Percentiles rank a stretch among this genome's conserved stretches.
Evolutionary conservation across 2,797 vertebrate genomes (phyloP).

Genomic region (Peromyscus melanophrys): DNA sequence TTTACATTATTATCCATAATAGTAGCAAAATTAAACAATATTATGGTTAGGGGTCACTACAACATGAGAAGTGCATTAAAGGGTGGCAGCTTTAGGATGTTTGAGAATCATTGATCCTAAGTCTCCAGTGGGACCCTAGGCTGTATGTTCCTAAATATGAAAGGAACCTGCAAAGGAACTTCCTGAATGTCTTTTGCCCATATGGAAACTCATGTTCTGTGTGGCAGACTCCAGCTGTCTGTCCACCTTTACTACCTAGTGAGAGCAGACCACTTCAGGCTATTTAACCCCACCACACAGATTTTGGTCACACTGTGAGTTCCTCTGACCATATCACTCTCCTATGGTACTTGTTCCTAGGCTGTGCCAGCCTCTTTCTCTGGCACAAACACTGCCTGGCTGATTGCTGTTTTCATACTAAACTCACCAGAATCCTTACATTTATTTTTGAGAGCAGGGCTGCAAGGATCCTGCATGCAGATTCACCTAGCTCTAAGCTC

Average conservation of each 20-base stretch:
- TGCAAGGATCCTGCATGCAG: too few relatives aligned
- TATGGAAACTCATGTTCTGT: fast-evolving
- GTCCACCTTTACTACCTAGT: neutral
- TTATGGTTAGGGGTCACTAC: too few relatives aligned
- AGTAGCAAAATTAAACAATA: too few relatives aligned
- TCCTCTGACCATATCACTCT: neutral
- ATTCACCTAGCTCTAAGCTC: too few relatives aligned
- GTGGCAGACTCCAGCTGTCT: neutral
- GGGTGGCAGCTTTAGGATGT: too few relatives aligned
- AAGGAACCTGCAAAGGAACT: neutral
- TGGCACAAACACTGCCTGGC: neutral
- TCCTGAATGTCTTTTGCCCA: neutral
- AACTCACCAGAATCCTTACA: neutral
- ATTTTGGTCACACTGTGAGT: fast-evolving
- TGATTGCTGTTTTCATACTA: neutral
- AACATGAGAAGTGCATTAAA: neutral
- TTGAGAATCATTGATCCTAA: neutral
- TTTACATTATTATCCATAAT: too few relatives aligned
- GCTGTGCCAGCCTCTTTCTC: neutral
- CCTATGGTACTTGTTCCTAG: neutral
- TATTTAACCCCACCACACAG: neutral
- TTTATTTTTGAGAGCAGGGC: neutral
- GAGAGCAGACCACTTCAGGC: neutral
- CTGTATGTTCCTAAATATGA: too few relatives aligned
- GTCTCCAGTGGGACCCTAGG: neutral